Conservation (phyloP, 1,140 invertebrate genomes). For the Notospermus geniculatus region DNA sequence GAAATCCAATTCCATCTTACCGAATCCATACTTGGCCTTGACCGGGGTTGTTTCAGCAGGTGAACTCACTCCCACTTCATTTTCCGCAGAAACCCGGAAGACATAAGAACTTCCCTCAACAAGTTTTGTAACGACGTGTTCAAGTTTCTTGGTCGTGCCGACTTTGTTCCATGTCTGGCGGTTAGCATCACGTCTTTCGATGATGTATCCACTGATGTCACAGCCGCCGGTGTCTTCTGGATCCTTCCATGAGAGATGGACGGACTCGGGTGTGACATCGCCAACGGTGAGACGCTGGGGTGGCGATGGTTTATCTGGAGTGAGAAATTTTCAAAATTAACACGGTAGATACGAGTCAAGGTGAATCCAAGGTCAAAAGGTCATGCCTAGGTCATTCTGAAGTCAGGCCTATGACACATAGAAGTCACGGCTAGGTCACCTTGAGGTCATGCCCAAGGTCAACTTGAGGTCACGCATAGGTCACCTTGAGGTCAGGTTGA, state of each 20-base stretch:
- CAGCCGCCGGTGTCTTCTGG: slow-evolving; percentile 73
- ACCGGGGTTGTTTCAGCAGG: slow-evolving; percentile 88
- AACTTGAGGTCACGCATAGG: too few species aligned
- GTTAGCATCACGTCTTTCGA: slow-evolving; percentile 85
- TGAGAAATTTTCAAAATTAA: too few species aligned
- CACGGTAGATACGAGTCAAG: too few species aligned
- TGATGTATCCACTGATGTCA: slow-evolving; percentile 69
- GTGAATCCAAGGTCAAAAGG: too few species aligned
- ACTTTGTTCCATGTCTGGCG: slow-evolving; percentile 94
- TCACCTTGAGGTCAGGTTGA: too few species aligned
- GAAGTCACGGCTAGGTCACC: too few species aligned
- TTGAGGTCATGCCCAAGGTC: too few species aligned
- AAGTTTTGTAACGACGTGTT: slow-evolving; percentile 82
- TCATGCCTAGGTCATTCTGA: too few species aligned
- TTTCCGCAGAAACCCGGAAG: slow-evolving; percentile 77
- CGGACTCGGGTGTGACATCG: slow-evolving; percentile 56
- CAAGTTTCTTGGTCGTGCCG: slow-evolving; percentile 65
- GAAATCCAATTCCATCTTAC: slow-evolving; percentile 33
- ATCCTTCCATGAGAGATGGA: slow-evolving; percentile 74
- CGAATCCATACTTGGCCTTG: slow-evolving; percentile 66
- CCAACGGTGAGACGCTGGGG: slow-evolving; percentile 36
- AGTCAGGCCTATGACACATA: too few species aligned
- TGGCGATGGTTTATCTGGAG: slow-evolving; percentile 51
- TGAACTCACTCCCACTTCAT: slow-evolving; percentile 84
- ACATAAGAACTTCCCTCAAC: slow-evolving; percentile 67